Base-by-base conservation (phyloP, 2,113 vertebrate genomes). In the Antennarius striatus region DNA sequence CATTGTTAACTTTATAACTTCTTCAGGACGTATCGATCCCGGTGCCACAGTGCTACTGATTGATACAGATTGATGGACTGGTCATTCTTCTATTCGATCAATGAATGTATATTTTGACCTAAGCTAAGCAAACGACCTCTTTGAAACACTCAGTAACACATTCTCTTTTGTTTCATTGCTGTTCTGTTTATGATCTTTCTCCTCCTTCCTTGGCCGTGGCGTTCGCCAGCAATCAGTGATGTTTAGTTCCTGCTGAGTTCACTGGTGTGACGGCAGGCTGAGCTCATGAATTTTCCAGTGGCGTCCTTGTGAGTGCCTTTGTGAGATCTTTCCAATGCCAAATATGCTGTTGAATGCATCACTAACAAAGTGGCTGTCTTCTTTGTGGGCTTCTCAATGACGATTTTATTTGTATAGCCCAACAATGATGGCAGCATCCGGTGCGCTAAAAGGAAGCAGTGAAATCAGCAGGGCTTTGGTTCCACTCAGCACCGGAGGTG, bases 271-370 rank as follows among this genome's bases (percentile, higher is more conserved):
- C 13, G 57, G 70, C 60, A 71, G 61, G 22, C 32, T 51, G 68
- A 75, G 70, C 80, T 87, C 84, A 85, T 85, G 78, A 85, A 85
- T 87, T 82, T 65, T 78, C 63, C 55, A 70, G 63, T 68, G 39
- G 32, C 2, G 49, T 7, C 51, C 75, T 70, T 65, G 56, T 63
- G 63, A 71, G 67, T 36, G 68, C 49, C 63, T 83, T 77, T 80
- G 73, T 78, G 68, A 79, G 67, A 69, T 72, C 73, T 22, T 22
- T 22, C 22, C 22, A 22, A 22, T 22, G 22, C 65, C 47, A 68
- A 65, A 81, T 63, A 65, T 17, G 43, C 50, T 59, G 39, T 62
- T 0, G 63, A 51, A 40, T 59, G 30, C 60, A 76, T 68, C 52
- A 50, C 52, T 48, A 71, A 63, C 75, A 60, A 71, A 73, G 68